A percentile compares a stretch with the other conserved stretches of the same genome.
Evolutionary conservation across 30 jellyfish, hydroid and myxozoan genomes (phyloP).

Genomic region (Morbakka virulenta): DNA sequence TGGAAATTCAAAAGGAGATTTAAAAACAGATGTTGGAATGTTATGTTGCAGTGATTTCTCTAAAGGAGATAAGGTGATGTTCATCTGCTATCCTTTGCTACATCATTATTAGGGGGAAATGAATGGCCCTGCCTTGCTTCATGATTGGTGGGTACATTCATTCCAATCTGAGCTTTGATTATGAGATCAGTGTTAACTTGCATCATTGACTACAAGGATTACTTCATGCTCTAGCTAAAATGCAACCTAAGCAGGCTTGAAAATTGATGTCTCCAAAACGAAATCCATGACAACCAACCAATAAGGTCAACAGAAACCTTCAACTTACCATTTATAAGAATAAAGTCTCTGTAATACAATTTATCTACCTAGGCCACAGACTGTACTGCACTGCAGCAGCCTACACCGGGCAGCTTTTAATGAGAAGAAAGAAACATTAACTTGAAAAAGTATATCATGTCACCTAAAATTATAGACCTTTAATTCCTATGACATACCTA

Average conservation of each 20-base stretch:
- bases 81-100: neutral
- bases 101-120: constrained; percentile 11
- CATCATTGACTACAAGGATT: constrained; percentile 6
- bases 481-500: constrained; percentile 13
- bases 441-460: constrained; percentile 14
- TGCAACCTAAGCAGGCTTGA: too few relatives aligned
- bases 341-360: constrained; percentile 15
- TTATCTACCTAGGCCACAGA: too few relatives aligned
- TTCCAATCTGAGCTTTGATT: constrained; percentile 4
- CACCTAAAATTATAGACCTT: constrained; percentile 8
- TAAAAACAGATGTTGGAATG: too few relatives aligned
- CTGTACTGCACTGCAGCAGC: constrained; percentile 26
- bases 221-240: too few relatives aligned
- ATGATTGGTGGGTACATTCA: constrained; percentile 6
- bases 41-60: neutral
- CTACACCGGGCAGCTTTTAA: too few relatives aligned
- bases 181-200: constrained; percentile 3
- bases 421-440: constrained; percentile 22
- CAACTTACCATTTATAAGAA: constrained; percentile 21
- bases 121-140: constrained; percentile 25
- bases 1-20: too few relatives aligned
- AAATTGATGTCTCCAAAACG: constrained; percentile 38
- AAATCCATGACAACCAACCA: constrained; percentile 49
- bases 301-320: constrained; percentile 26
- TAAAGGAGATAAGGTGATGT: constrained; percentile 17